Evolutionary conservation across 2,888 invertebrate genomes (phyloP).

Genomic region (Agelastica alni): DNA sequence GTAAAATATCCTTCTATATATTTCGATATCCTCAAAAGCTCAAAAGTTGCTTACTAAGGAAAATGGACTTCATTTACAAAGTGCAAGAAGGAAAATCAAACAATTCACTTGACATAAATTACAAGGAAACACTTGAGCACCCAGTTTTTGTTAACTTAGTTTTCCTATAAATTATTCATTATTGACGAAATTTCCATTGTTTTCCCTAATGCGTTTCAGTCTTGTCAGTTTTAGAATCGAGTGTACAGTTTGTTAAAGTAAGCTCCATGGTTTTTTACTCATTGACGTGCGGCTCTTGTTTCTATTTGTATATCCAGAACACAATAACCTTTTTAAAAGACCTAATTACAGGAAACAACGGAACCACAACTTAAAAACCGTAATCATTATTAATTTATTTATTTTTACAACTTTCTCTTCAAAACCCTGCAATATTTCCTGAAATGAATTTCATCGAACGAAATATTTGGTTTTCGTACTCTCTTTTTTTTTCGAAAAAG

Average conservation of each 20-base stretch:
- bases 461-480: no score
- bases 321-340: no score
- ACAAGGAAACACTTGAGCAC: slow-evolving; percentile 21
- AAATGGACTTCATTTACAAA: slow-evolving; percentile 19
- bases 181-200: slow-evolving; percentile 30
- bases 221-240: slow-evolving; percentile 9
- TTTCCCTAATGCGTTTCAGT: slow-evolving; percentile 27
- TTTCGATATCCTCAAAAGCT: not conserved
- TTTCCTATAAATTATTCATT: slow-evolving; percentile 31
- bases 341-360: no score
- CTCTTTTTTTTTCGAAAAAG: no score
- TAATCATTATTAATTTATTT: no score
- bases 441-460: no score
- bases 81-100: slow-evolving; percentile 17
- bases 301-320: no score
- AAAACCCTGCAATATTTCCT: no score
- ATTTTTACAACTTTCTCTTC: no score
- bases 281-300: no score
- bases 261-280: not conserved
- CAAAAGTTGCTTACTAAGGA: slow-evolving; percentile 15
- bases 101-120: slow-evolving; percentile 24
- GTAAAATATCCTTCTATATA: not conserved
- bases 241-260: slow-evolving; percentile 1
- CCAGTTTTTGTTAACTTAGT: slow-evolving; percentile 24
- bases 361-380: no score